These are phyloP conservation scores for Lutra lutra DNA, from an alignment of 2,797 vertebrate species.

Conservation along the genomic window DNA sequence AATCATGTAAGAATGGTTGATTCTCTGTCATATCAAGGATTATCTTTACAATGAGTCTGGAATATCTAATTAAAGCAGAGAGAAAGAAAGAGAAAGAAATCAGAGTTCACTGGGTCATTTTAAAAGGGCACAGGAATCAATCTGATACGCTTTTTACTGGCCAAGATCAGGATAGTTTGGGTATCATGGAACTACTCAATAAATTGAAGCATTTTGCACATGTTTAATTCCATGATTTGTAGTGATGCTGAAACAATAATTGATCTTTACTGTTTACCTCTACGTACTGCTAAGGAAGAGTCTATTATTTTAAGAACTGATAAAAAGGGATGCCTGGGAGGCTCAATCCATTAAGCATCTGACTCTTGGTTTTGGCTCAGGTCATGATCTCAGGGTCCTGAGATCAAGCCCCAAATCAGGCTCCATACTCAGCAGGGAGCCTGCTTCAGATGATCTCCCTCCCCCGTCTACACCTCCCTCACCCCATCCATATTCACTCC, in stretches of 20 bases:
- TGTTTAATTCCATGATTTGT: neutral
- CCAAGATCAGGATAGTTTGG: neutral
- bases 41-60: neutral
- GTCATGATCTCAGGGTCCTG: neutral
- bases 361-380: neutral
- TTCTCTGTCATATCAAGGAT: neutral
- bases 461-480: neutral
- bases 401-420: neutral
- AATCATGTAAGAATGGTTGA: neutral
- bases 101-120: neutral
- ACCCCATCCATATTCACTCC: neutral
- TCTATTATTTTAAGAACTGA: slow-evolving; percentile 26
- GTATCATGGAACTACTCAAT: neutral
- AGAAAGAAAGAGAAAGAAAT: neutral
- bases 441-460: neutral
- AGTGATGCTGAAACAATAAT: neutral
- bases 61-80: neutral
- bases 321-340: neutral
- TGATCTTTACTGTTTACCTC: neutral
- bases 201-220: neutral
- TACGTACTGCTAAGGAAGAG: neutral
- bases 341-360: neutral
- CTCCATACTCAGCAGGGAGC: neutral
- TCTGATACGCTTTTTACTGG: neutral
- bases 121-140: neutral